Evolutionary conservation across 2,113 vertebrate species (phyloP), one percentile per base, ranked within the genome.

Genomic region (Leuciscus idus): DNA sequence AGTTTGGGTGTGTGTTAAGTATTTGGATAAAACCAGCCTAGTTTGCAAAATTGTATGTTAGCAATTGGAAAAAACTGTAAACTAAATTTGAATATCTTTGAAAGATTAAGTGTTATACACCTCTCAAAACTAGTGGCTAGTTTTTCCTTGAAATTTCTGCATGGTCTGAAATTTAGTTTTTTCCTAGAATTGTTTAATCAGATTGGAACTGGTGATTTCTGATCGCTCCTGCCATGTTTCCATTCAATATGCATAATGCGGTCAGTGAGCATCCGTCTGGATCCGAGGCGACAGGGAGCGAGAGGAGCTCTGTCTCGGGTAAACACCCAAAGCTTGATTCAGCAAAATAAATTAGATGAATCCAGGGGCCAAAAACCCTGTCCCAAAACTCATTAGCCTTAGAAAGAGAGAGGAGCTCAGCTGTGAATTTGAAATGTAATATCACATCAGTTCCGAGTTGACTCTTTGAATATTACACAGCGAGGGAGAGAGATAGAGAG

Each of bases 401-500:
- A 33, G 81, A 83, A 33, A 83, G 33, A 73, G 48, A 68, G 62
- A 52, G 80, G 62, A 73, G 68, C 81, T 72, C 68, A 83, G 81
- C 81, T 83, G 81, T 73, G 80, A 83, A 83, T 55, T 55, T 55
- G 68, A 83, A 73, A 83, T 83, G 81, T 33, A 73, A 73, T 83
- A 57, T 83, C 33, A 59, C 23, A 15, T 72, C 66, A 73, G 21
- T 21, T 36, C 62, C 4, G 33, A 33, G 33, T 33, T 28, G 26
- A 77, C 17, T 55, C 50, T 28, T 33, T 59, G 19, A 83, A n/a
- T 73, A 57, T 17, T 6, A 68, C 46, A n/a, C 62, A 70, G 64
- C 3, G 43, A 70, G 46, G 15, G 46, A 43, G 10, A 83, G 19
- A 52, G 50, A 52, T 6, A 83, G 10, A 52, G 50, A 52, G 12